Conservation (phyloP, 2,113 vertebrate genomes). For the Alectura lathami region DNA sequence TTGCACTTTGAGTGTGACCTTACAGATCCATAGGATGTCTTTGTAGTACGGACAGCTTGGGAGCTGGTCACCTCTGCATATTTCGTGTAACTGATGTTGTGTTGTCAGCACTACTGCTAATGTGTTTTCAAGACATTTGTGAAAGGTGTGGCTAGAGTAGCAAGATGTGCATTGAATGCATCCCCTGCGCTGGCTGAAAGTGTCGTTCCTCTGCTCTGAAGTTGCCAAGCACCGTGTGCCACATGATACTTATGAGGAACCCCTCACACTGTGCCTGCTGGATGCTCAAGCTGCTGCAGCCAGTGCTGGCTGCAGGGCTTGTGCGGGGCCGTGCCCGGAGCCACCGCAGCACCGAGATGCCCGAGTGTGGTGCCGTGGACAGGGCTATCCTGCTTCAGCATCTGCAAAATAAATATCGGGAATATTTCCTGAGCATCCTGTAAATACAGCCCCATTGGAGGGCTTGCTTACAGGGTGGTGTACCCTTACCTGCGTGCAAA, state of each 20-base stretch:
- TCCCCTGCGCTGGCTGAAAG: background rate
- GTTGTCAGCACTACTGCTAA: background rate
- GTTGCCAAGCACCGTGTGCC: background rate
- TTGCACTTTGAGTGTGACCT: background rate
- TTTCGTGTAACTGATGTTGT: background rate
- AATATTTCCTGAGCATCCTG: background rate
- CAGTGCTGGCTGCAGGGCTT: background rate
- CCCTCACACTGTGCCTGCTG: background rate
- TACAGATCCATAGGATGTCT: background rate
- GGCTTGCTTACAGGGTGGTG: background rate
- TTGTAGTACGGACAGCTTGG: background rate
- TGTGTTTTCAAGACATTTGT: background rate
- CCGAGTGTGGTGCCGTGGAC: background rate
- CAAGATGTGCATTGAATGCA: background rate
- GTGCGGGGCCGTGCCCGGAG: background rate
- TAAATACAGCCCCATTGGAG: background rate
- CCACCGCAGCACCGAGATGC: rapidly evolving
- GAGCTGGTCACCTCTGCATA: background rate
- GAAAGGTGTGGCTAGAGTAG: background rate
- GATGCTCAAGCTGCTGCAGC: background rate
- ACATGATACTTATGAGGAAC: background rate
- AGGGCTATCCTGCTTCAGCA: background rate
- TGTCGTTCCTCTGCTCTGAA: background rate
- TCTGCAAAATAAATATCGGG: background rate
- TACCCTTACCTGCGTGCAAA: background rate